Conservation (phyloP, 1,140 invertebrate genomes). For the Zaprionus inermis region DNA sequence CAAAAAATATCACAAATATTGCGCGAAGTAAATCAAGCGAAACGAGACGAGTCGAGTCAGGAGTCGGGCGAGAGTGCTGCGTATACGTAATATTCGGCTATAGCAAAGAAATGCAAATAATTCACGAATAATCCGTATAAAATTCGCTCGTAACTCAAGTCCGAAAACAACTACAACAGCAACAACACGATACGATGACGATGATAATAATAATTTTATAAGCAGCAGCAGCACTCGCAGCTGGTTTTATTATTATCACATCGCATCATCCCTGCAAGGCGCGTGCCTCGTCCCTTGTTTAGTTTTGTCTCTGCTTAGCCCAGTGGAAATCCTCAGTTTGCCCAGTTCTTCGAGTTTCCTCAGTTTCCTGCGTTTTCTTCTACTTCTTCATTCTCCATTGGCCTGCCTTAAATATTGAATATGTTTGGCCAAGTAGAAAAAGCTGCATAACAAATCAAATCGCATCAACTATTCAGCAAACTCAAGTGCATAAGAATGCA, state of each 20-base stretch:
- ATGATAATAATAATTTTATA: constrained; percentile 22
- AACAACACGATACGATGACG: neutral
- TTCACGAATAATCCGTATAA: constrained; percentile 9
- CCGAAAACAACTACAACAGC: constrained; percentile 6
- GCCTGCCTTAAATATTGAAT: constrained; percentile 30
- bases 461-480: constrained; percentile 46
- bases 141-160: constrained; percentile 30
- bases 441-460: constrained; percentile 48
- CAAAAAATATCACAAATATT: neutral
- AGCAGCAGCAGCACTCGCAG: neutral
- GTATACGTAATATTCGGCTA: constrained; percentile 64
- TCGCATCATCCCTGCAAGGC: neutral
- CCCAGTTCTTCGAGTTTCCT: neutral
- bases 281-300: neutral
- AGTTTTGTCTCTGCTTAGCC: constrained; percentile 24
- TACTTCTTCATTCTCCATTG: neutral
- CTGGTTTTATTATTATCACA: constrained; percentile 2
- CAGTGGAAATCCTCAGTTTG: constrained; percentile 16
- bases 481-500: constrained; percentile 45
- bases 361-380: neutral
- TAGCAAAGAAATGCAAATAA: constrained; percentile 26
- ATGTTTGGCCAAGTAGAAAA: constrained; percentile 27
- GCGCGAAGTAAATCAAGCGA: constrained; percentile 46
- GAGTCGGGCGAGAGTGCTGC: constrained; percentile 20
- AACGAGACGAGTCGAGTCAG: too few species aligned